These are phyloP conservation scores for Hydraecia micacea DNA, from an alignment of 2,888 invertebrate genomes.

Conservation along the genomic window DNA sequence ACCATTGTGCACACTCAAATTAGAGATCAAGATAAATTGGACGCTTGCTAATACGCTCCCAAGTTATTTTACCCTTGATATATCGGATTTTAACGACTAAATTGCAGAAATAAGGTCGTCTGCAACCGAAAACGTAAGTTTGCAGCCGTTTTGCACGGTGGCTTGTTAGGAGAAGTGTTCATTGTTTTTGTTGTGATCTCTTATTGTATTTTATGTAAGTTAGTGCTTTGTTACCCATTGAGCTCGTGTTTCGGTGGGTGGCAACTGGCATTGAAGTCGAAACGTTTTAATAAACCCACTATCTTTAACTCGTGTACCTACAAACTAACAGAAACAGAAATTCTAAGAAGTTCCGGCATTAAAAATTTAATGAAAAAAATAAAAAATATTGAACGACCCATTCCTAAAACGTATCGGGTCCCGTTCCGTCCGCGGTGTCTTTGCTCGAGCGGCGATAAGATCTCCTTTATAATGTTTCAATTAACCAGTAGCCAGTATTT, in stretches of 20 bases:
- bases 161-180: conserved; percentile 83
- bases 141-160: conserved; percentile 77
- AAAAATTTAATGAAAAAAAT: conserved; percentile 65
- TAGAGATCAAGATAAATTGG: conserved; percentile 72
- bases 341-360: conserved; percentile 70
- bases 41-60: conserved; percentile 68
- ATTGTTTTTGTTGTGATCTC: conserved; percentile 80
- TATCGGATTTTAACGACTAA: conserved; percentile 60
- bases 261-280: conserved; percentile 55
- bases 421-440: conserved; percentile 80
- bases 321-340: conserved; percentile 64
- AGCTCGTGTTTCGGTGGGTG: conserved; percentile 76
- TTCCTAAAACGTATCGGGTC: conserved; percentile 77
- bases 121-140: conserved; percentile 51
- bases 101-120: conserved; percentile 46
- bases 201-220: conserved; percentile 76
- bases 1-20: conserved; percentile 35
- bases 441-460: conserved; percentile 82
- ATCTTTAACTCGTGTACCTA: conserved; percentile 60
- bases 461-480: conserved; percentile 89
- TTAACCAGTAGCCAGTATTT: conserved; percentile 90
- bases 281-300: conserved; percentile 54
- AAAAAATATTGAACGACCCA: conserved; percentile 71
- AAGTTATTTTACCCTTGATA: conserved; percentile 43
- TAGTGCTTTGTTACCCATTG: conserved; percentile 76